These are phyloP conservation scores for Andrena haemorrhoa DNA, from an alignment of 2,888 invertebrate species.

Conservation along the genomic window DNA sequence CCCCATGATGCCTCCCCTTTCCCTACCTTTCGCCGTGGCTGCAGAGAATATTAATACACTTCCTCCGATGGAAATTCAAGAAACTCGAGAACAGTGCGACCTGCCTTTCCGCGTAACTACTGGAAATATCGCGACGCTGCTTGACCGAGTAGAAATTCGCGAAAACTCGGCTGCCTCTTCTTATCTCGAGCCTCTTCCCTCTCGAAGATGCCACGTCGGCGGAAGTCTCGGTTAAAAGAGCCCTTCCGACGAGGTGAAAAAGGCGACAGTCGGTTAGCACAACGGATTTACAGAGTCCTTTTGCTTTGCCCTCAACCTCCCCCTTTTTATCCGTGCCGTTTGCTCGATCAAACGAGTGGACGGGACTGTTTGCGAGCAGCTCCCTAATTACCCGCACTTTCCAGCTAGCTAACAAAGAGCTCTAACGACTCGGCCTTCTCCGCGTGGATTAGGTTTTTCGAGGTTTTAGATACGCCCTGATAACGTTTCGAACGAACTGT, in stretches of 20 bases:
- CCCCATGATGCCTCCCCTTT: no score
- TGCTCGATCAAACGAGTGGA: slow-evolving; percentile 29
- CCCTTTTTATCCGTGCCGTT: slow-evolving; percentile 17
- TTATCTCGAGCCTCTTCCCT: slow-evolving; percentile 41
- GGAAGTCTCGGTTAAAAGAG: slow-evolving; percentile 19
- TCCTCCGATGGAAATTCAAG: no score
- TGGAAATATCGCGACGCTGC: slow-evolving; percentile 6
- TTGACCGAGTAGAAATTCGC: slow-evolving; percentile 32
- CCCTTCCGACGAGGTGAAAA: slow-evolving; percentile 16
- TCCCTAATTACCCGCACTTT: slow-evolving; percentile 79
- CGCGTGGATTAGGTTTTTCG: slow-evolving; percentile 62
- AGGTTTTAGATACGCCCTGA: slow-evolving; percentile 17
- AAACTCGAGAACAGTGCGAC: no score
- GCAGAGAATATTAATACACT: no score
- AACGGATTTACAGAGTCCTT: slow-evolving; percentile 26
- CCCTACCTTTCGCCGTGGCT: no score
- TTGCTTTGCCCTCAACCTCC: not conserved
- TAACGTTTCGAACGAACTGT: not conserved
- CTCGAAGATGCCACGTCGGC: slow-evolving; percentile 38
- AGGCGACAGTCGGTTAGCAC: slow-evolving; percentile 28
- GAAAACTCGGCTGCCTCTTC: slow-evolving; percentile 7
- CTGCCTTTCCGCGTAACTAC: not conserved
- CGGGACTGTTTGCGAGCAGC: slow-evolving; percentile 75
- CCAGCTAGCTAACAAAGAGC: slow-evolving; percentile 73
- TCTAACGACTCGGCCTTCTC: slow-evolving; percentile 66